Evolutionary conservation across 1,140 invertebrate genomes (phyloP), one percentile per base, ranked within the genome.

Genomic region (Drosophila yakuba): DNA sequence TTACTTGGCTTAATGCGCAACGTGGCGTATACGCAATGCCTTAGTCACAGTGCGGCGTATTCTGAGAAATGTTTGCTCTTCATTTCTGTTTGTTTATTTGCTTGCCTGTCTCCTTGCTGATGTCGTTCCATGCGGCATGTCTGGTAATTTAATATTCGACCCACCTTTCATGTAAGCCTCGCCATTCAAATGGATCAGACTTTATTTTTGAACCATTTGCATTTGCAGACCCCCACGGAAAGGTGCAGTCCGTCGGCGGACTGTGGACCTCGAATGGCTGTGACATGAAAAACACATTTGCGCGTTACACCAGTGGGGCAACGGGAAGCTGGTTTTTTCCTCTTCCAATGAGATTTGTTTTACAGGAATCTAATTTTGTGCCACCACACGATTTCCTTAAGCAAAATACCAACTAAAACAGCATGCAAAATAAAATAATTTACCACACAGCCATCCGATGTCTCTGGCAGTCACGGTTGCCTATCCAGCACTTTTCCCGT

Each of bases 1-100:
- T 76, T 88, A 82, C 82, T 88, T 88, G 67, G 61, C 62, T 83
- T 73, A 63, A 78, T 88, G 79, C 69, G 66, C 74, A 79, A 63
- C 83, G 75, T 82, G 71, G 83, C 83, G 80, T 86, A 88, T 86
- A 86, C 83, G 83, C 79, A 83, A 63, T 57, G 75, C 78, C 55
- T 50, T 35, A 54, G 48, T 47, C 43, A 20, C 8, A 20, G 17
- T 48, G 52, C 43, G 45, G 38, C 36, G 44, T 64, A 77, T 85
- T 32, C 63, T 20, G 15, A 38, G 14, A 69, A 71, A 73, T 59
- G 59, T 61, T 44, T 57, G 23, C 23, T 61, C 3, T 45, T 61
- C n/a, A 38, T 14, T 57, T 23, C 23, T 60, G 14, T 39, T 41
- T 69, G 50, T 55, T 50, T 57, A 35, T 23, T 38, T 71, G 23